phyloP scores from a whole-genome alignment of 2,888 invertebrate species.

The Heterodera filipjevi region DNA sequence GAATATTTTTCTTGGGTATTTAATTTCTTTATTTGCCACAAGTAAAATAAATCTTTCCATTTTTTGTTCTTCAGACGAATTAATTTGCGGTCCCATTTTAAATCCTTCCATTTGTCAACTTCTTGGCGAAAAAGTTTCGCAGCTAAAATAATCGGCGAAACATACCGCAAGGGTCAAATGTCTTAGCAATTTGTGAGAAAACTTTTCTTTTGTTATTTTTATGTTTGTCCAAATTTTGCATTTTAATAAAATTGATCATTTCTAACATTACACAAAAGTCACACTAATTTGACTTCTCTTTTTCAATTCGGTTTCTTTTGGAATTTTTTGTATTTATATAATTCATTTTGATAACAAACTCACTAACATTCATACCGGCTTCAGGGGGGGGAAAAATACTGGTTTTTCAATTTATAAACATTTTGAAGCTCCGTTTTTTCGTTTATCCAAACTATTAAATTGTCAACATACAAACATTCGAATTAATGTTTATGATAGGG shows the following conservation, averaged over 20 bases:
- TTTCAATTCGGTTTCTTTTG: not conserved
- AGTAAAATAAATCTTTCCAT: no score
- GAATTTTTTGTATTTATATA: not conserved
- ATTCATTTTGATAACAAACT: conserved; percentile 25
- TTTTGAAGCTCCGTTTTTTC: conserved; percentile 19
- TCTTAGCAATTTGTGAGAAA: not conserved
- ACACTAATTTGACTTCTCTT: conserved; percentile 22
- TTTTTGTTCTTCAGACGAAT: no score
- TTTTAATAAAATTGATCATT: not conserved
- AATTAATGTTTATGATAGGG: conserved; percentile 10
- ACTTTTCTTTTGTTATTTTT: not conserved
- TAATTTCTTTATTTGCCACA: no score
- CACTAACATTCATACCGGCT: conserved; percentile 41
- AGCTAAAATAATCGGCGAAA: not conserved
- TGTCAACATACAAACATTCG: conserved; percentile 44
- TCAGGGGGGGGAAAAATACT: conserved; percentile 33
- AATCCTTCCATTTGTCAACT: not conserved
- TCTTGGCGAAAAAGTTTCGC: not conserved
- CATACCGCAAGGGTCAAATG: not conserved
- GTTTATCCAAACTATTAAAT: conserved; percentile 30
- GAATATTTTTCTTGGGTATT: no score
- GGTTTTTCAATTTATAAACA: conserved; percentile 25
- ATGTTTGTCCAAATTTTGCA: not conserved
- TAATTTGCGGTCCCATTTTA: no score
- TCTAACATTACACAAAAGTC: not conserved